Base-by-base conservation (phyloP, 2,797 vertebrate genomes). In the Notolepis coatsorum region DNA sequence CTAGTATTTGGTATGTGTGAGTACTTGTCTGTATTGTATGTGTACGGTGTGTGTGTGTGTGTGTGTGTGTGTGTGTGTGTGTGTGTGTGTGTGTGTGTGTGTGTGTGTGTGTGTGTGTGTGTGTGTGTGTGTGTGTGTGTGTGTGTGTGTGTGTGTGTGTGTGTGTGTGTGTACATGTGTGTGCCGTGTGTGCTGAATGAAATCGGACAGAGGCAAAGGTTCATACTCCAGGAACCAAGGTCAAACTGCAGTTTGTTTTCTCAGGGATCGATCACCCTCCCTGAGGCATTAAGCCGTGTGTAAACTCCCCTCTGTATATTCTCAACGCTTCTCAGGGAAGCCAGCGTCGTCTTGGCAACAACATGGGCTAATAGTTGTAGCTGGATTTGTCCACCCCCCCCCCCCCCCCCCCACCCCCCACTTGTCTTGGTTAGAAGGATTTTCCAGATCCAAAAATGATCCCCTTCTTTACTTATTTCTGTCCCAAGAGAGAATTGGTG, bases 181-280 rank as follows among this genome's bases (percentile, higher is more conserved):
- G 28, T 68, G 73, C 15, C n/a, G 54, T 20, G 12, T 61, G 37
- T 60, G 21, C 31, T 48, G 42, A 77, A 82, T 73, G 31, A 60
- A 66, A 38, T 51, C 18, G 23, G 60, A 78, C 59, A 51, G 47
- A 48, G 28, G 33, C 23, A 78, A 67, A 76, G 17, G 15, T 75
- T 63, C 52, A 62, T 2, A 5, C 51, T 8, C 18, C 43, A 62
- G 42, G 65, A 75, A 73, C 62, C 41, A 49, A 67, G 61, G 47
- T 61, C 23, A 59, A 67, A 67, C 60, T 61, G 30, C 17, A 45
- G 46, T 57, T 67, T 43, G 43, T 70, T 53, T 48, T 48, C 20
- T 56, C 31, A 23, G 38, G 51, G 30, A 9, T 52, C 2, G 8
- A 63, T 17, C 21, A 0, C 3, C 17, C 17, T n/a, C n/a, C n/a